Conservation (phyloP, 2,888 invertebrate genomes). For the Hydrotaea cyrtoneurina region DNA sequence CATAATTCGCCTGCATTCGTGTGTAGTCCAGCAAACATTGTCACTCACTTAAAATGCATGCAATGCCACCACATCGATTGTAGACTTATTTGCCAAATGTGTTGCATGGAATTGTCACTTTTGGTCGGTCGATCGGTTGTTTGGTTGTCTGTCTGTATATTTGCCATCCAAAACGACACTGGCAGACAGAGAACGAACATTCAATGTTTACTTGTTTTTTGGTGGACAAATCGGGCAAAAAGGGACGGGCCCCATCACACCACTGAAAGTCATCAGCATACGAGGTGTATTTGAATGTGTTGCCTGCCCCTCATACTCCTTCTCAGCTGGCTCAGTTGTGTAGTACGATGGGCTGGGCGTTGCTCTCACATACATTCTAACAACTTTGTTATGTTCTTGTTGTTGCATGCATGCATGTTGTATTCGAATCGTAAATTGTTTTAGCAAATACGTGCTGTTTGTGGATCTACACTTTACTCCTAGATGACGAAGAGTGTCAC, state of each 20-base stretch:
- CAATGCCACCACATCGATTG: not conserved
- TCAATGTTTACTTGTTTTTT: not conserved
- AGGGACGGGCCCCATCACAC: not conserved
- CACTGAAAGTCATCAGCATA: not conserved
- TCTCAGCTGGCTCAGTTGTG: not conserved
- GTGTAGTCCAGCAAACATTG: not conserved
- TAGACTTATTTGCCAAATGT: constrained; percentile 3
- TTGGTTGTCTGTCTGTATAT: too few relatives aligned
- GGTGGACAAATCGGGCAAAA: constrained; percentile 5
- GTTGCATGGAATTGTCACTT: constrained; percentile 31
- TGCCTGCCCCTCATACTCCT: not conserved
- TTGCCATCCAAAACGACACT: too few relatives aligned
- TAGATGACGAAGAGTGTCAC: not conserved
- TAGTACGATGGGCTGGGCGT: not conserved
- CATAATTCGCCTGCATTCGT: constrained; percentile 13
- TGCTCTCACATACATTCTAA: not conserved
- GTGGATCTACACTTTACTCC: constrained; percentile 35
- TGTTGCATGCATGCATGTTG: constrained; percentile 46
- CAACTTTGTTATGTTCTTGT: not conserved
- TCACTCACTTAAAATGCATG: not conserved
- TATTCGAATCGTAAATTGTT: constrained; percentile 64
- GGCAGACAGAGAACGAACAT: not conserved
- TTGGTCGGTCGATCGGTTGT: not conserved
- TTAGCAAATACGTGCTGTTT: constrained; percentile 64
- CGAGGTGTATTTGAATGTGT: not conserved